These are phyloP conservation scores for Engystomops pustulosus DNA, from an alignment of 2,113 vertebrate species.

Conservation along the genomic window DNA sequence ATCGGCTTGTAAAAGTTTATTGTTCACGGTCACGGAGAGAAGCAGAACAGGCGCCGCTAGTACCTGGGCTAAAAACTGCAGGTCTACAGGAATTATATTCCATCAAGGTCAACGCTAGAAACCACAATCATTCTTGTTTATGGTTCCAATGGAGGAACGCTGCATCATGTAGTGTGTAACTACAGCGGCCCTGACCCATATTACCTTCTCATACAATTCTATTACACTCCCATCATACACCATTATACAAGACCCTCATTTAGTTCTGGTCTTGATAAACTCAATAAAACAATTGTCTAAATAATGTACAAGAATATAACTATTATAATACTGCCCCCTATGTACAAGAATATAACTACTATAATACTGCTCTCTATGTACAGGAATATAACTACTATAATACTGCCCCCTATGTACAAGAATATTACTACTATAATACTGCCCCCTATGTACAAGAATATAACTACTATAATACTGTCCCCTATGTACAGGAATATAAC, in stretches of 20 bases:
- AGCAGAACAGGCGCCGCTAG: not conserved
- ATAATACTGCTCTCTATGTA: too few species aligned
- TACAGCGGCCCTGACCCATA: not conserved
- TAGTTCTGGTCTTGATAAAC: not conserved
- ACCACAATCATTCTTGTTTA: not conserved
- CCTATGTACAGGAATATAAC: too few species aligned
- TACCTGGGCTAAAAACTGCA: not conserved
- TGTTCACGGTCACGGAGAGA: not conserved
- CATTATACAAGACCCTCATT: not conserved
- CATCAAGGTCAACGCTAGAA: not conserved
- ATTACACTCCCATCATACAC: not conserved
- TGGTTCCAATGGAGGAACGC: not conserved
- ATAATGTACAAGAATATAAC: too few species aligned
- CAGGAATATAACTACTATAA: too few species aligned
- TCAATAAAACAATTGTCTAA: too few species aligned
- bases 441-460: too few species aligned
- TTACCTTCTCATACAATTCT: not conserved
- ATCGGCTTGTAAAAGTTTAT: slow-evolving; percentile 3
- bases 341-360: too few species aligned
- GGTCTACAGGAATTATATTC: not conserved
- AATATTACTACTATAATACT: too few species aligned
- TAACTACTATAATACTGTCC: too few species aligned
- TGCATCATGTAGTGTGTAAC: not conserved
- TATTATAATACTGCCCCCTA: too few species aligned
- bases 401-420: too few species aligned